Evolutionary conservation across 1,140 invertebrate species (phyloP), one percentile per base, ranked within the genome.

Genomic region (Microvelia longipes): DNA sequence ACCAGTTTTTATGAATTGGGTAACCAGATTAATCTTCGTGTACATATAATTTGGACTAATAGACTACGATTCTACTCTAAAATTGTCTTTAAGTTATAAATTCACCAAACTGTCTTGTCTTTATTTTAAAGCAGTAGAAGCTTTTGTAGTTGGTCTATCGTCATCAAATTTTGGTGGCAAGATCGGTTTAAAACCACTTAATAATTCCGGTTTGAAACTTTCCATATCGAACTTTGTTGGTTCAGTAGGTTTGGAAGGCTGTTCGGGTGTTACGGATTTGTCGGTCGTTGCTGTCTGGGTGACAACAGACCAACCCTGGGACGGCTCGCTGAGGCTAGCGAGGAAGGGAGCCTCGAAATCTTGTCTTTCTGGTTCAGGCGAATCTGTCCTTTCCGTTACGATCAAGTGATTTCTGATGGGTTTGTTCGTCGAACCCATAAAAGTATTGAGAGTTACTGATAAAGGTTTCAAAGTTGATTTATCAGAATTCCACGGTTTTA

Each of bases 301-400:
- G 0, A 88, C 82, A 2, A 88, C 85, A 69, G 82, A 85, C 86
- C 87, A 88, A 27, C 86, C 85, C 73, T 86, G 85, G 77, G 75
- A 50, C 67, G 81, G 79, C 0, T 85, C 79, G 66, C 83, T 86
- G 0, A 85, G 78, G 74, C 86, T 88, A 0, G 87, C 86, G 13
- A 87, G 83, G 71, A 89, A 89, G 0, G 87, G 87, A 1, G 87
- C 86, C 81, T 88, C 84, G 70, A 88, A 88, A 73, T 85, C 83
- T 77, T 70, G 73, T 77, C 77, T n/a, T 77, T 69, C 70, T 64
- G 73, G 69, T 5, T 26, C 62, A n/a, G n/a, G n/a, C 2, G 68
- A 69, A 2, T 66, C 63, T 19, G 35, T 28, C 5, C 65, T 61
- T 25, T 15, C 15, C 24, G 25, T 15, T 5, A 24, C 25, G 2